These are phyloP conservation scores for Darevskia mixta DNA, from an alignment of 2,797 vertebrate genomes.

Conservation along the genomic window DNA sequence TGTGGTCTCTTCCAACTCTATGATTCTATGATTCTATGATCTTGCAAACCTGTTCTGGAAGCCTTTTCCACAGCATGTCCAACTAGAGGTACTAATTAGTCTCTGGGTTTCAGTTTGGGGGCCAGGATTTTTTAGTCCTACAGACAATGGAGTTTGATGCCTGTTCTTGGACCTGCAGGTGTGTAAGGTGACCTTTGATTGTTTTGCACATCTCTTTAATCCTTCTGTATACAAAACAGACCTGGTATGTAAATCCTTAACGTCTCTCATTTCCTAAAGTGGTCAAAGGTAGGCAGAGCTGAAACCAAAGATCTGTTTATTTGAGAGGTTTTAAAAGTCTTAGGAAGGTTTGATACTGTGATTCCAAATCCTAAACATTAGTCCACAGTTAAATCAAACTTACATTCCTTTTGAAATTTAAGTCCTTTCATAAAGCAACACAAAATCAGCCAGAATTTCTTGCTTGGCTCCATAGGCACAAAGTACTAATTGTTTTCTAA, in stretches of 20 bases:
- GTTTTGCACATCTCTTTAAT: slow-evolving; percentile 23
- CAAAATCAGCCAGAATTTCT: neutral
- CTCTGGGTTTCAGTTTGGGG: slow-evolving; percentile 8
- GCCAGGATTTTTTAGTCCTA: neutral
- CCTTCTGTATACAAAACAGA: slow-evolving; percentile 42
- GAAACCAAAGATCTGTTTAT: slow-evolving; percentile 21
- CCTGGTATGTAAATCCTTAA: slow-evolving; percentile 1
- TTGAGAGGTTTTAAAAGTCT: slow-evolving; percentile 12
- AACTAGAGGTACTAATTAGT: neutral
- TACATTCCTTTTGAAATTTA: slow-evolving; percentile 15
- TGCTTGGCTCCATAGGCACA: neutral
- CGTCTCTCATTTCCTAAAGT: slow-evolving; percentile 26
- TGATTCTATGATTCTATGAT: no score
- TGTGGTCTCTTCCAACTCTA: no score
- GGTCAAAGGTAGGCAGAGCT: neutral
- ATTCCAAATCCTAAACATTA: slow-evolving; percentile 4
- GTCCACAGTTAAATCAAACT: neutral
- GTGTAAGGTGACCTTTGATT: slow-evolving; percentile 16
- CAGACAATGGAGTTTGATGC: neutral
- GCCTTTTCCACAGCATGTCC: neutral
- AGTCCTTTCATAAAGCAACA: neutral
- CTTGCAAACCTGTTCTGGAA: neutral
- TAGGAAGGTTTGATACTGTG: neutral
- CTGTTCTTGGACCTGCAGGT: neutral
- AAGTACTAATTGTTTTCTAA: neutral